Percentiles rank a stretch among this genome's conserved stretches.
Conservation (phyloP, 1,140 invertebrate species). For the Stegodyphus dumicola region DNA sequence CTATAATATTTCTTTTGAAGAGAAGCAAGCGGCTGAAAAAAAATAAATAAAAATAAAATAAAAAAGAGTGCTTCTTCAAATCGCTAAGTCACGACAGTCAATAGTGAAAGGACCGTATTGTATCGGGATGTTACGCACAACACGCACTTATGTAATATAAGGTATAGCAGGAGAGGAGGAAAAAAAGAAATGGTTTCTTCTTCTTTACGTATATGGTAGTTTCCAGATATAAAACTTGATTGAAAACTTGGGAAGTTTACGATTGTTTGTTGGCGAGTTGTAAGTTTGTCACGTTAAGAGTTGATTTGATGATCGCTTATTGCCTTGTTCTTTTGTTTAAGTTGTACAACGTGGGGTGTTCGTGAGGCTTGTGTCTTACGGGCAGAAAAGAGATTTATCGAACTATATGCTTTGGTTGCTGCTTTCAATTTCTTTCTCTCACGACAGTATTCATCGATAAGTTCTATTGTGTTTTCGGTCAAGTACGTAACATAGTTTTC, state of each 20-base stretch:
- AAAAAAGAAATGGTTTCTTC: slow-evolving; percentile 4
- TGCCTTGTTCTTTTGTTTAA: slow-evolving; percentile 18
- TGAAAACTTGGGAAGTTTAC: slow-evolving; percentile 58
- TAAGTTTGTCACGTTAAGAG: slow-evolving; percentile 54
- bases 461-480: too few species aligned
- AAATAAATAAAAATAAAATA: slow-evolving; percentile 1
- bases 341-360: too few species aligned
- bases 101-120: not conserved
- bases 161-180: not conserved
- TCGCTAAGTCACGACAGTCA: slow-evolving; percentile 51
- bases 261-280: slow-evolving; percentile 54
- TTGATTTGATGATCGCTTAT: slow-evolving; percentile 46
- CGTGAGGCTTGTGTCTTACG: not conserved
- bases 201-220: slow-evolving; percentile 21
- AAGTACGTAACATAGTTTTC: too few species aligned
- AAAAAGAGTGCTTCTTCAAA: slow-evolving; percentile 39
- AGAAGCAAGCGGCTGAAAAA: slow-evolving; percentile 19
- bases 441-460: too few species aligned
- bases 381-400: too few species aligned
- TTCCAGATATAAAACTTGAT: slow-evolving; percentile 49
- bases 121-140: not conserved
- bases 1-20: slow-evolving; percentile 45
- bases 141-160: slow-evolving; percentile 44
- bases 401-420: too few species aligned
- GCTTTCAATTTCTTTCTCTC: too few species aligned